These are phyloP conservation scores for Gouania willdenowi DNA, from an alignment of 2,797 vertebrate species.

Conservation along the genomic window DNA sequence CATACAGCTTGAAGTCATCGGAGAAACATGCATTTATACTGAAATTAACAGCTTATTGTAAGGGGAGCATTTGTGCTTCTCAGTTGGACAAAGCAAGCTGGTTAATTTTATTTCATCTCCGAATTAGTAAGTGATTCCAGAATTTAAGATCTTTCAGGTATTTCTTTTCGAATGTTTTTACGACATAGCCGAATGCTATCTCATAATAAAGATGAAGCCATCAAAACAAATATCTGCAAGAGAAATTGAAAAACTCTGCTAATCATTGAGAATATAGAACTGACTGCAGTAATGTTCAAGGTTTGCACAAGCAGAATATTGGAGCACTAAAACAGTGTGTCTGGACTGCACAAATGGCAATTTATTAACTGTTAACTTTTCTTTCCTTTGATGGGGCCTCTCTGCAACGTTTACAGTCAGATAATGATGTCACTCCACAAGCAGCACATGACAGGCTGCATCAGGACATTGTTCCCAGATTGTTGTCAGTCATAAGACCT, in stretches of 20 bases:
- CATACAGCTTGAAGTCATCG: too few relatives aligned
- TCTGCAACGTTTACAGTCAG: background rate
- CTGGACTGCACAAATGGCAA: slow-evolving; percentile 7
- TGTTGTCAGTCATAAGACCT: slow-evolving; percentile 38
- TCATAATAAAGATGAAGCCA: slow-evolving; percentile 2
- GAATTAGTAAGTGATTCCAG: too few relatives aligned
- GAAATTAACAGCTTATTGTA: too few relatives aligned
- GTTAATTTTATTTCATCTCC: too few relatives aligned
- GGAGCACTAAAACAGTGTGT: slow-evolving; percentile 16
- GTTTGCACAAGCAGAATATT: slow-evolving; percentile 3
- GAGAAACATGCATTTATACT: too few relatives aligned
- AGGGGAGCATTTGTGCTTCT: background rate
- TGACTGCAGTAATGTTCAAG: slow-evolving; percentile 9
- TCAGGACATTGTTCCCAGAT: slow-evolving; percentile 22
- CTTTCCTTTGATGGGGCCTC: slow-evolving; percentile 18
- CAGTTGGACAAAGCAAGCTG: background rate
- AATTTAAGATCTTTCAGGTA: too few relatives aligned
- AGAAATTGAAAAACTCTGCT: background rate
- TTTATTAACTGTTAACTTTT: slow-evolving; percentile 20
- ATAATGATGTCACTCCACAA: slow-evolving; percentile 22
- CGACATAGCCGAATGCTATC: too few relatives aligned
- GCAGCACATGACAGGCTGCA: slow-evolving; percentile 28
- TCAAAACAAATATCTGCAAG: background rate
- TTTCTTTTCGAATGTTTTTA: too few relatives aligned
- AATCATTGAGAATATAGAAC: too few relatives aligned